Conservation (phyloP, 2,113 vertebrate genomes). For the Thinocorus orbignyianus region DNA sequence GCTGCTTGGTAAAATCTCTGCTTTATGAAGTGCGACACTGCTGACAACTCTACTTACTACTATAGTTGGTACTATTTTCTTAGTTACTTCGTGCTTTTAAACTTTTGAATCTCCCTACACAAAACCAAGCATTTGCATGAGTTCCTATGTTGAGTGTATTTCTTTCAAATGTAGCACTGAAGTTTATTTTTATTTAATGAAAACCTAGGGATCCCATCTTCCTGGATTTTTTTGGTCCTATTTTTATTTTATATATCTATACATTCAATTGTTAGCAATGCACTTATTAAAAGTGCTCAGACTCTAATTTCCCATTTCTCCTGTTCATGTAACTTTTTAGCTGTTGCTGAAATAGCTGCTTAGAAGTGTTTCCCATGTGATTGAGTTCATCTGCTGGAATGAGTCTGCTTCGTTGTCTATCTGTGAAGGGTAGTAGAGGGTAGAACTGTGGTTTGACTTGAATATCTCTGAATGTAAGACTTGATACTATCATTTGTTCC, state of each 20-base stretch:
- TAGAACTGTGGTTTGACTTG: not conserved
- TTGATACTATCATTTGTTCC: not conserved
- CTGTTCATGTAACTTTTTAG: not conserved
- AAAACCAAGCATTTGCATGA: not conserved
- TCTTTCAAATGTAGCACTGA: not conserved
- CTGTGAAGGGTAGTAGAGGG: not conserved
- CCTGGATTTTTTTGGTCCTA: not conserved
- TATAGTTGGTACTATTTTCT: not conserved
- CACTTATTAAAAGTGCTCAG: not conserved
- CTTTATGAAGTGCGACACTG: not conserved
- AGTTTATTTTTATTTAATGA: not conserved
- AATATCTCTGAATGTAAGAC: not conserved
- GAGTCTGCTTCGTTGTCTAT: fast-evolving
- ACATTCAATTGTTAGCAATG: not conserved
- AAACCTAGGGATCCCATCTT: not conserved
- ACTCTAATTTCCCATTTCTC: not conserved
- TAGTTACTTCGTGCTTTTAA: not conserved
- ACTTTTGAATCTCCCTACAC: not conserved
- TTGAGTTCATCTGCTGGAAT: not conserved
- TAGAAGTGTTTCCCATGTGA: not conserved
- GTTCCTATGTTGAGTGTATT: not conserved
- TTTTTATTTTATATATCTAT: not conserved
- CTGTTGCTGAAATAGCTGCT: not conserved
- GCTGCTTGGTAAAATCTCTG: not conserved
- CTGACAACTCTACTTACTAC: not conserved